Conservation (phyloP, 2,113 vertebrate genomes). For the Fulmarus glacialis region DNA sequence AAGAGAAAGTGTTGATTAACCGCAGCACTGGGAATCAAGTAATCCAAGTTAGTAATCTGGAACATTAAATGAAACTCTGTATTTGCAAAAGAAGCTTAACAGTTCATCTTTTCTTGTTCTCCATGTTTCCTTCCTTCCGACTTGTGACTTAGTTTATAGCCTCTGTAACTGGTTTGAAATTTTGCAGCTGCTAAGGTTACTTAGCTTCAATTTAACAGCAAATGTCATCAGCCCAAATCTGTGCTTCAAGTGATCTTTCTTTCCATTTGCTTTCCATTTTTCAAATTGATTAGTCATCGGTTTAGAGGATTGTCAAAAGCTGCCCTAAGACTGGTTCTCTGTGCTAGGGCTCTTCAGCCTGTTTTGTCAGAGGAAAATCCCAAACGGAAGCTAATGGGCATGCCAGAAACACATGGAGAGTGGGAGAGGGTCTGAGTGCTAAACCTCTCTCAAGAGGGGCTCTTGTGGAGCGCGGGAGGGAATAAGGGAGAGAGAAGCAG, state of each 20-base stretch:
- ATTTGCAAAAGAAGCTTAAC: constrained; percentile 46
- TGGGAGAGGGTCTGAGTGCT: background rate
- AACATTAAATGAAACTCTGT: constrained; percentile 6
- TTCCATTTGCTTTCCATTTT: background rate
- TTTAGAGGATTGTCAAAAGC: background rate
- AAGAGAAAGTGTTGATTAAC: background rate
- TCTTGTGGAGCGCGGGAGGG: background rate
- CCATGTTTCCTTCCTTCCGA: constrained; percentile 43
- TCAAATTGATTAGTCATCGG: background rate
- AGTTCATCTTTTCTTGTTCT: constrained; percentile 35
- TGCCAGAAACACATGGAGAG: background rate
- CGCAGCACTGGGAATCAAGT: background rate
- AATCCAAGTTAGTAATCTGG: constrained; percentile 35
- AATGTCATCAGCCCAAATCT: background rate
- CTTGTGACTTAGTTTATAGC: background rate
- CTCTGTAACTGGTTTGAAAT: background rate
- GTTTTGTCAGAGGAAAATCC: background rate
- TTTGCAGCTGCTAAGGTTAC: constrained; percentile 35
- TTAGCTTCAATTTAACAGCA: constrained; percentile 4
- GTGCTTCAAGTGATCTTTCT: background rate
- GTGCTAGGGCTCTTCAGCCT: background rate
- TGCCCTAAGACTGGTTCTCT: background rate
- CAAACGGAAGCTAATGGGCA: background rate
- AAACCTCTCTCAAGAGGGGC: background rate
- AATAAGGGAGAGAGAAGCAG: background rate